Percentiles rank a stretch among this genome's conserved stretches.
Conservation (phyloP, 2,797 vertebrate species). For the Phaenicophaeus curvirostris region DNA sequence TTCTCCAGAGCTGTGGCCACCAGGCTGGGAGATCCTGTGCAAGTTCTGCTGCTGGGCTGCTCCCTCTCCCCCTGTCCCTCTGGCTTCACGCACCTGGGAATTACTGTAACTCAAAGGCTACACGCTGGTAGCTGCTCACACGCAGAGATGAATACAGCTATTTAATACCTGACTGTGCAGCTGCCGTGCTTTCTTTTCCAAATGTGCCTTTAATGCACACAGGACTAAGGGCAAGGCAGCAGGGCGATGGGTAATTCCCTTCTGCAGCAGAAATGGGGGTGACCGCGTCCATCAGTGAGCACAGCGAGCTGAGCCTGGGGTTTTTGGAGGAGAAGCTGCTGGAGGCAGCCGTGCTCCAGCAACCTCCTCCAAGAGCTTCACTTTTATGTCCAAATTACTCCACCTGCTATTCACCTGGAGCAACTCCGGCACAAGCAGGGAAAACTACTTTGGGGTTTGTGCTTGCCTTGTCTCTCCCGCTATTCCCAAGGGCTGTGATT, state of each 20-base stretch:
- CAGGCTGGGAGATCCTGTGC: fast-evolving
- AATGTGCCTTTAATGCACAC: fast-evolving
- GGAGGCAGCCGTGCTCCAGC: neutral
- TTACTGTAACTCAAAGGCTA: neutral
- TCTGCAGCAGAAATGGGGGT: neutral
- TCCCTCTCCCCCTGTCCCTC: neutral
- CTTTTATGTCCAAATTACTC: neutral
- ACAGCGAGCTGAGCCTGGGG: neutral
- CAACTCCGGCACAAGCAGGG: fast-evolving
- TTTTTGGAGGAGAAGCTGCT: neutral
- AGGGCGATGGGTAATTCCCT: fast-evolving
- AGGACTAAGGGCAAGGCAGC: neutral
- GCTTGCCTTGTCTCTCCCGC: neutral
- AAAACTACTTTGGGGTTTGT: neutral
- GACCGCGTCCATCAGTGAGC: fast-evolving
- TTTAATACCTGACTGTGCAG: neutral
- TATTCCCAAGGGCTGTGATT: neutral
- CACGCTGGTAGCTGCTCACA: neutral
- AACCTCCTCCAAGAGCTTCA: neutral
- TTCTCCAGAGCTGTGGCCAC: fast-evolving
- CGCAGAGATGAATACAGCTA: neutral
- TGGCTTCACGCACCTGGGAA: neutral
- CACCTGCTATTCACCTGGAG: neutral
- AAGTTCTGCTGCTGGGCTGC: neutral
- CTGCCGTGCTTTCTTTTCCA: neutral